A percentile compares a stretch with the other conserved stretches of the same genome.
phyloP scores from a whole-genome alignment of 1,140 invertebrate species.

The Caenorhabditis remanei region DNA sequence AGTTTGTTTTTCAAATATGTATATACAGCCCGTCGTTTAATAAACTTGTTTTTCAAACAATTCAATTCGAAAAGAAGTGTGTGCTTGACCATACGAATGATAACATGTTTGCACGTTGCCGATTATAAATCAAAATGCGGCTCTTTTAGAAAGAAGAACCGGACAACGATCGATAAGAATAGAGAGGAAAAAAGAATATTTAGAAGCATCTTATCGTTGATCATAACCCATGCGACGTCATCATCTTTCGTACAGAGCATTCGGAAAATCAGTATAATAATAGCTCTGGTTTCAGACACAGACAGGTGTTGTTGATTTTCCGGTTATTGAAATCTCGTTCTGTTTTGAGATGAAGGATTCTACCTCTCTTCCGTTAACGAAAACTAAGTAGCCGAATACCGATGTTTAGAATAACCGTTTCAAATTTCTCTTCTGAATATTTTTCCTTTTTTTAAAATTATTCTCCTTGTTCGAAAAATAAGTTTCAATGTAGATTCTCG shows the following conservation, averaged over 20 bases:
- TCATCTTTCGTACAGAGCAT: not conserved
- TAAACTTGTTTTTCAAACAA: not conserved
- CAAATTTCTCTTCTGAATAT: too few species aligned
- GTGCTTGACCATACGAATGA: not conserved
- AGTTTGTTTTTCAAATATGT: not conserved
- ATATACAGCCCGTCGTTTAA: not conserved
- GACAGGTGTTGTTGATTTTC: not conserved
- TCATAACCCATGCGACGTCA: not conserved
- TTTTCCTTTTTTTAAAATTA: too few species aligned
- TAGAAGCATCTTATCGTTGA: too few species aligned
- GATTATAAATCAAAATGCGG: constrained; percentile 9
- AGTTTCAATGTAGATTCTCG: too few species aligned
- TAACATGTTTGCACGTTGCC: not conserved
- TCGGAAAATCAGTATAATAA: not conserved
- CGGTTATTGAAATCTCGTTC: too few species aligned
- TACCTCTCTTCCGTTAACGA: too few species aligned
- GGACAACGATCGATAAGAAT: not conserved
- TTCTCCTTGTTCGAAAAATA: too few species aligned
- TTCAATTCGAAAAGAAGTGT: not conserved
- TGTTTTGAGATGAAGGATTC: too few species aligned
- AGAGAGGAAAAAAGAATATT: too few species aligned
- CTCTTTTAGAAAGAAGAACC: not conserved
- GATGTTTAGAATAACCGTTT: too few species aligned
- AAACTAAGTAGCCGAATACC: too few species aligned
- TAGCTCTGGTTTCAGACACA: not conserved